These are phyloP conservation scores for Catocala sponsa DNA, from an alignment of 2,888 invertebrate genomes.

Conservation along the genomic window DNA sequence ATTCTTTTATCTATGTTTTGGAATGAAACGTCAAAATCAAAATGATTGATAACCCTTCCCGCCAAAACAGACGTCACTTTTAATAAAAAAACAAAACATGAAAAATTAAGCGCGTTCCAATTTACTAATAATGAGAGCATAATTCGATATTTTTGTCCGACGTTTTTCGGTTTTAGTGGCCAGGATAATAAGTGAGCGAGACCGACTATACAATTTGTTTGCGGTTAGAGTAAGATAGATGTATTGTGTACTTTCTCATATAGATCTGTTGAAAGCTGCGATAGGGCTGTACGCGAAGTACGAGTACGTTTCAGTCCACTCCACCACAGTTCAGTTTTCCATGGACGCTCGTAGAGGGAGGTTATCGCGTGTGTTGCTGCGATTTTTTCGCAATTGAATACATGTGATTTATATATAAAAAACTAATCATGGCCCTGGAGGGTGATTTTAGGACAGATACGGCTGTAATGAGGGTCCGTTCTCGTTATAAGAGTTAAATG, in stretches of 20 bases:
- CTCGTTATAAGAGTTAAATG: conserved; percentile 38
- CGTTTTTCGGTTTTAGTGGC: conserved; percentile 62
- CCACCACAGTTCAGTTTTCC: conserved; percentile 46
- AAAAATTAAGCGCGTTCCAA: conserved; percentile 54
- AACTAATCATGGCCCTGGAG: conserved; percentile 41
- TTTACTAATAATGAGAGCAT: conserved; percentile 61
- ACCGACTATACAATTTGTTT: conserved; percentile 40
- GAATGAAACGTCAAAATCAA: conserved; percentile 33
- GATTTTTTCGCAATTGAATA: conserved; percentile 48
- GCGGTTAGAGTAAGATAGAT: conserved; percentile 59
- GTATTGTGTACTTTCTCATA: conserved; percentile 77
- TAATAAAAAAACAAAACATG: conserved; percentile 45
- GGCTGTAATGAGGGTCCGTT: conserved; percentile 20
- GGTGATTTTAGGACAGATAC: conserved; percentile 41
- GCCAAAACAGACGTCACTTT: conserved; percentile 50
- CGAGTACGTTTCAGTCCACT: conserved; percentile 17
- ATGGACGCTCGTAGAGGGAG: conserved; percentile 37
- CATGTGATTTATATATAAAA: conserved; percentile 49
- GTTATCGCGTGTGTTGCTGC: conserved; percentile 29
- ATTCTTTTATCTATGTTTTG: neutral
- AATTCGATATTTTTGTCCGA: conserved; percentile 63
- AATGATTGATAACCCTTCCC: conserved; percentile 43
- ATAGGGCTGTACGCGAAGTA: conserved; percentile 35
- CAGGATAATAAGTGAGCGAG: conserved; percentile 70
- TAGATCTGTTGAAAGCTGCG: conserved; percentile 83